A percentile compares a stretch with the other conserved stretches of the same genome.
Conservation (phyloP, 1,140 invertebrate genomes). For the Pollicipes pollicipes region DNA sequence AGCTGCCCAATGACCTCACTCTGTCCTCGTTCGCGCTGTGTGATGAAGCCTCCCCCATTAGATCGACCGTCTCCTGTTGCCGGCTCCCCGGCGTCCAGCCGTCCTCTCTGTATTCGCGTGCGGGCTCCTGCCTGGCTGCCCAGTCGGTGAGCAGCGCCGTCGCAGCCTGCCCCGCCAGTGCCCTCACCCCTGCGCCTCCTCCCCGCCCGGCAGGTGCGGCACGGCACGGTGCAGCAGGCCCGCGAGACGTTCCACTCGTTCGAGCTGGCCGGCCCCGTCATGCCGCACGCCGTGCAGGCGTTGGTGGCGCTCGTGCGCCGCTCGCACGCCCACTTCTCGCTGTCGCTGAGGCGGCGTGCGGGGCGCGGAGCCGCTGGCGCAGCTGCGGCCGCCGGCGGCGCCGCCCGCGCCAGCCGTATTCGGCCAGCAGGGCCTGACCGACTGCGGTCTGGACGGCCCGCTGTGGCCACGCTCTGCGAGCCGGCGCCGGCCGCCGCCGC, state of each 20-base stretch:
- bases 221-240: background rate
- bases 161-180: too few species aligned
- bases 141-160: too few species aligned
- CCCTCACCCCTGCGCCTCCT: too few species aligned
- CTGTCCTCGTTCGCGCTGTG: too few species aligned
- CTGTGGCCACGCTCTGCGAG: too few species aligned
- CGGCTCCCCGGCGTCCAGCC: too few species aligned
- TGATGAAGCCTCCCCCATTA: too few species aligned
- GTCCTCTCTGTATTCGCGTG: too few species aligned
- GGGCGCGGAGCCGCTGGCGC: background rate
- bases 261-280: background rate
- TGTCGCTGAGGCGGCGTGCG: background rate
- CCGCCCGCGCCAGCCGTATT: background rate
- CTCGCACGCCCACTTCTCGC: background rate
- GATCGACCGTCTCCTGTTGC: too few species aligned
- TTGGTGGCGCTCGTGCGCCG: background rate
- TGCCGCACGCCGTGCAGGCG: background rate
- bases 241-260: background rate
- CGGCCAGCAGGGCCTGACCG: background rate
- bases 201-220: background rate
- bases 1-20: too few species aligned
- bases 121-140: too few species aligned
- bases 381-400: background rate
- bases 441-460: background rate
- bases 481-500: too few species aligned